Percentiles rank a stretch among this genome's conserved stretches.
Evolutionary conservation across 2,113 vertebrate genomes (phyloP).

Genomic region (Ophthalmolycus amberensis): DNA sequence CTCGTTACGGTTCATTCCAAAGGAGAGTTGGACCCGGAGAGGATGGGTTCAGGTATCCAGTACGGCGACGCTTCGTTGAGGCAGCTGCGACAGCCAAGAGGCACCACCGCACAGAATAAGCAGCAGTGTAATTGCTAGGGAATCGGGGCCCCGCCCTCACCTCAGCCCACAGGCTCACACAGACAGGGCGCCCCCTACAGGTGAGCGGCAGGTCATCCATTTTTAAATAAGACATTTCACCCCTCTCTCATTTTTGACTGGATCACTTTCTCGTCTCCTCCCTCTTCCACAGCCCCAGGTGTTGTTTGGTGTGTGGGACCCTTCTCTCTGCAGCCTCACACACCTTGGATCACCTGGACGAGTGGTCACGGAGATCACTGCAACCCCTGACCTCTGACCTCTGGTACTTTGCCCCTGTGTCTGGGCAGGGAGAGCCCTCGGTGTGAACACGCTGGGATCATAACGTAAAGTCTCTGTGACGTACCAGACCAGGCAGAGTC

Average conservation of each 20-base stretch:
- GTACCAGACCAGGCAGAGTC: slow-evolving; percentile 55
- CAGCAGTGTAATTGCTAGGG: slow-evolving; percentile 92
- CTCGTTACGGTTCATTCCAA: neutral
- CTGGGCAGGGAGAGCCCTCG: slow-evolving; percentile 50
- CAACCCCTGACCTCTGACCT: slow-evolving; percentile 55
- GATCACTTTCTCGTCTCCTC: neutral
- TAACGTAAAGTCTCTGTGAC: slow-evolving; percentile 28
- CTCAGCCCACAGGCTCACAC: slow-evolving; percentile 49
- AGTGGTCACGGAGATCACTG: slow-evolving; percentile 58
- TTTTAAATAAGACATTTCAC: neutral
- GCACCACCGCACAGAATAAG: slow-evolving; percentile 84
- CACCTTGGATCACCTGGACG: slow-evolving; percentile 76
- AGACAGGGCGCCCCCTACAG: slow-evolving; percentile 64
- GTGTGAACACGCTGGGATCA: slow-evolving; percentile 29
- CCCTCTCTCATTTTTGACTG: neutral
- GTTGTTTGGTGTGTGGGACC: slow-evolving; percentile 75
- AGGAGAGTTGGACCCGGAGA: slow-evolving; percentile 94
- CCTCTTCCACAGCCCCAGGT: slow-evolving; percentile 66
- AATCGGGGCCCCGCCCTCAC: slow-evolving; percentile 23
- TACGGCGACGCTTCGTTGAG: slow-evolving; percentile 91
- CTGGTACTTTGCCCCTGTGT: slow-evolving; percentile 35
- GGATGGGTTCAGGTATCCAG: slow-evolving; percentile 96
- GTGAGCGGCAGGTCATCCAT: slow-evolving; percentile 46
- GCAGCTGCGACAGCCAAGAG: slow-evolving; percentile 89
- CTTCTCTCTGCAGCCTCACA: slow-evolving; percentile 45